Conservation (phyloP, 2,888 invertebrate genomes). For the Leistus spinibarbis region DNA sequence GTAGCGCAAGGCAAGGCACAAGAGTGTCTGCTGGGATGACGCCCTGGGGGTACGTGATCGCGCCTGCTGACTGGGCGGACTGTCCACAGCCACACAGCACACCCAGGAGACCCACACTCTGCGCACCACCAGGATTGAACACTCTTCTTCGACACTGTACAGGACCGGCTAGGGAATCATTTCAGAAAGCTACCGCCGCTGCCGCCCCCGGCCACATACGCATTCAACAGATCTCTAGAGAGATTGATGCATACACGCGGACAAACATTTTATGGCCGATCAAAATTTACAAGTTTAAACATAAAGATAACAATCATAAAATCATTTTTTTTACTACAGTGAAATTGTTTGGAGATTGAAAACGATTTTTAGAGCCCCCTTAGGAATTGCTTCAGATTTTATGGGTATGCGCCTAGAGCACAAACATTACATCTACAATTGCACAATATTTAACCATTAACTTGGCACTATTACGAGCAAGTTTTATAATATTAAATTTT, state of each 20-base stretch:
- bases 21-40: background rate
- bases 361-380: no score
- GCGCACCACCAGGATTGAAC: background rate
- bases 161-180: background rate
- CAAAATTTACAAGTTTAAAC: background rate
- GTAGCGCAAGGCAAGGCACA: constrained; percentile 44
- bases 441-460: no score
- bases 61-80: background rate
- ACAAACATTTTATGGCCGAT: background rate
- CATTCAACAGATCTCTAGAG: no score
- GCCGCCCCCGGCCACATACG: no score
- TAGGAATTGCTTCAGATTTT: no score
- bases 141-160: background rate
- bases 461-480: no score
- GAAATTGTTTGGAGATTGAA: background rate
- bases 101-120: background rate
- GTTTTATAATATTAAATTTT: no score
- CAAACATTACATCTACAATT: no score
- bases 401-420: no score
- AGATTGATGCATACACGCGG: no score
- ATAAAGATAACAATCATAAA: background rate
- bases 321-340: background rate
- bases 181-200: no score
- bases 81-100: background rate
- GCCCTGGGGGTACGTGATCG: background rate